Percentiles rank a stretch among this genome's conserved stretches.
phyloP scores from a whole-genome alignment of 2,888 invertebrate genomes.

The Portevinia maculata region DNA sequence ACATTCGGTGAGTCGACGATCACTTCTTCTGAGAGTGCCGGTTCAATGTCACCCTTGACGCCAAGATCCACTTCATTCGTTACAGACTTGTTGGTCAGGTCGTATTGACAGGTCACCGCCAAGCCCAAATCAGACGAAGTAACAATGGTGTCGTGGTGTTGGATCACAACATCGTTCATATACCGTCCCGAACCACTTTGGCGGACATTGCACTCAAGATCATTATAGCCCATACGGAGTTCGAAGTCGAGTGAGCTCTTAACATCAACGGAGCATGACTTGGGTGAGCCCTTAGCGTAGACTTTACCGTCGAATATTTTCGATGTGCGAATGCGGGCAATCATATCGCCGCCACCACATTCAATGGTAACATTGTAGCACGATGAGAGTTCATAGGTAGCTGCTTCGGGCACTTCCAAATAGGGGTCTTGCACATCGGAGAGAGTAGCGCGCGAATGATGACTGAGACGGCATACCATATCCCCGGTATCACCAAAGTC shows the following conservation, averaged over 20 bases:
- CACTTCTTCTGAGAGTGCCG: slow-evolving; percentile 93
- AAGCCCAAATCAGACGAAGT: slow-evolving; percentile 96
- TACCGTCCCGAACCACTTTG: slow-evolving; percentile 93
- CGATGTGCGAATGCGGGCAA: slow-evolving; percentile 95
- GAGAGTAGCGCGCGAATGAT: slow-evolving; percentile 94
- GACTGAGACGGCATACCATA: slow-evolving; percentile 95
- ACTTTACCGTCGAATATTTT: slow-evolving; percentile 96
- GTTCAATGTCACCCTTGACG: slow-evolving; percentile 93
- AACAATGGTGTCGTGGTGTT: slow-evolving; percentile 96
- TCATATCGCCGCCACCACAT: slow-evolving; percentile 96
- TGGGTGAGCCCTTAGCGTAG: slow-evolving; percentile 96
- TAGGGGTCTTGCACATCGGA: slow-evolving; percentile 95
- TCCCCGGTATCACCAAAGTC: slow-evolving; percentile 97
- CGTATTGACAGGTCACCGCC: slow-evolving; percentile 96
- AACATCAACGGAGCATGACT: slow-evolving; percentile 95
- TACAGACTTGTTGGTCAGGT: slow-evolving; percentile 95
- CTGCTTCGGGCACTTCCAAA: slow-evolving; percentile 94
- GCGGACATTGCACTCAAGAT: slow-evolving; percentile 95
- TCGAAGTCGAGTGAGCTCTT: slow-evolving; percentile 95
- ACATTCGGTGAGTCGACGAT: slow-evolving; percentile 97
- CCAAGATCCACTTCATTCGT: slow-evolving; percentile 95
- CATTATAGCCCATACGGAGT: slow-evolving; percentile 95
- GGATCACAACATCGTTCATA: slow-evolving; percentile 95
- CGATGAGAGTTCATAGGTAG: slow-evolving; percentile 95
- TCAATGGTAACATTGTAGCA: slow-evolving; percentile 98